Conservation (phyloP, 2,113 vertebrate genomes). For the Penelope pileata region DNA sequence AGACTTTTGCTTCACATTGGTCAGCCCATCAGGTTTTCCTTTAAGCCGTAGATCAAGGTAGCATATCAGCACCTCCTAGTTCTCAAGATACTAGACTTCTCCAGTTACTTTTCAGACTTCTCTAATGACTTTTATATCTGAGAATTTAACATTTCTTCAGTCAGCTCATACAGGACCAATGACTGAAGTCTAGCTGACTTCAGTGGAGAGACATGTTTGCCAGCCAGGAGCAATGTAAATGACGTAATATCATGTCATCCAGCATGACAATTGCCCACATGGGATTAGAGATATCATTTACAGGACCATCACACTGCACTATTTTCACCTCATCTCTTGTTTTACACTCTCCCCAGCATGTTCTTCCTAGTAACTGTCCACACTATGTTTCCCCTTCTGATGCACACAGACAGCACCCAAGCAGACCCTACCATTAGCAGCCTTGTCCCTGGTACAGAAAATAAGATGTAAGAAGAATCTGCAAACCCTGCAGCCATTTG, state of each 20-base stretch:
- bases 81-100: background rate
- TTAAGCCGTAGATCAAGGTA: background rate
- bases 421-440: background rate
- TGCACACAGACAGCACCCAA: background rate
- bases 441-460: background rate
- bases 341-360: background rate
- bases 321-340: background rate
- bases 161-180: background rate
- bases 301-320: background rate
- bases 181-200: background rate
- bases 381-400: background rate
- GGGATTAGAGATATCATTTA: background rate
- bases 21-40: background rate
- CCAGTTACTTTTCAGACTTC: background rate
- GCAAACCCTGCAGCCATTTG: background rate
- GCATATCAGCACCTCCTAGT: background rate
- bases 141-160: background rate
- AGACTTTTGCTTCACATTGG: background rate
- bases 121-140: background rate
- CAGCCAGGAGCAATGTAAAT: background rate
- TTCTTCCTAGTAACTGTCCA: rapidly evolving
- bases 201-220: background rate
- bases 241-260: background rate
- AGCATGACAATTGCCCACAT: background rate
- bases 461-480: background rate